A percentile compares a stretch with the other conserved stretches of the same genome.
These are phyloP conservation scores for Paracanthobrama guichenoti DNA, from an alignment of 2,113 vertebrate genomes.

Conservation along the genomic window DNA sequence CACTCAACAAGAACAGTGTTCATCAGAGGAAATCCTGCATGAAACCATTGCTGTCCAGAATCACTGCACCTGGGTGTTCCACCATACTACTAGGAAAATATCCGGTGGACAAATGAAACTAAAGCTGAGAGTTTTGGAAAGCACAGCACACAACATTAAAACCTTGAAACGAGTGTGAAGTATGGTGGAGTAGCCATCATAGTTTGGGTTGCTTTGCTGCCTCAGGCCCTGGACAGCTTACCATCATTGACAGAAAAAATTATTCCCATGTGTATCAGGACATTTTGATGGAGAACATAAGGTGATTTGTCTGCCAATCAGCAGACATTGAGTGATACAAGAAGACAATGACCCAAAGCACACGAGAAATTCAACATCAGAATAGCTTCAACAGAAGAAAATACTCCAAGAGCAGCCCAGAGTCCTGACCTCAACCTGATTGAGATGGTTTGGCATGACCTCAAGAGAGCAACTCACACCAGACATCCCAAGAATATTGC, in stretches of 20 bases:
- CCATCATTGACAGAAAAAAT: not conserved
- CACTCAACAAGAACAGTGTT: not conserved
- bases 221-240: not conserved
- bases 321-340: not conserved
- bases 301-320: not conserved
- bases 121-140: not conserved
- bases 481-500: constrained; percentile 1
- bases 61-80: not conserved
- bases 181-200: not conserved
- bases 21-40: not conserved
- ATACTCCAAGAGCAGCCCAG: not conserved
- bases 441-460: constrained; percentile 24
- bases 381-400: not conserved
- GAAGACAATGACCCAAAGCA: not conserved
- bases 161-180: not conserved
- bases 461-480: constrained; percentile 14
- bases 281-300: not conserved
- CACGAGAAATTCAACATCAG: not conserved
- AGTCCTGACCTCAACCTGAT: constrained; percentile 21
- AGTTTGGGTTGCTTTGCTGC: not conserved
- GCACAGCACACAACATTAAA: not conserved
- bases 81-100: not conserved
- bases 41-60: not conserved
- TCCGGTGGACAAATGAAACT: not conserved
- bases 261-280: not conserved